These are phyloP conservation scores for Drosophila kikkawai DNA, from an alignment of 1,140 invertebrate species.

Conservation along the genomic window DNA sequence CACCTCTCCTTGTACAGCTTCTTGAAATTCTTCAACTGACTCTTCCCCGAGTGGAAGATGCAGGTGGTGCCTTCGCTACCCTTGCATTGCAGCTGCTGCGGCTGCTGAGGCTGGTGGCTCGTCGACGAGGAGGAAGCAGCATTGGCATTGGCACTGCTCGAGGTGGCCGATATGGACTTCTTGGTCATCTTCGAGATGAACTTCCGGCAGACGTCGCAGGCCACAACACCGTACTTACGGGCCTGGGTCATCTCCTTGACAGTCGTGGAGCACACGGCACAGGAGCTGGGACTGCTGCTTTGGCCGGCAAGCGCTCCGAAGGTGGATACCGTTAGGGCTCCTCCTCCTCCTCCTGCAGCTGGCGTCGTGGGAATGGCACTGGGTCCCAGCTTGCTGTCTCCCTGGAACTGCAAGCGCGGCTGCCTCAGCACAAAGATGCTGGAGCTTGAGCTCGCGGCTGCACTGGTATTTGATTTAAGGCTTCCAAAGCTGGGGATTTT, in stretches of 20 bases:
- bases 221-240: constrained; percentile 93
- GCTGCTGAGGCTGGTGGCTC: constrained; percentile 62
- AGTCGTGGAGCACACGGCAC: constrained; percentile 91
- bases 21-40: constrained; percentile 90
- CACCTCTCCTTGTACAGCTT: constrained; percentile 90
- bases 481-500: constrained; percentile 57
- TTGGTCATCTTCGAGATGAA: constrained; percentile 91
- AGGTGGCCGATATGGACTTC: constrained; percentile 44
- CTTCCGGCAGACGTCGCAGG: constrained; percentile 93
- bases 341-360: neutral
- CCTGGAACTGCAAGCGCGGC: constrained; percentile 78
- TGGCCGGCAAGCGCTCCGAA: constrained; percentile 56
- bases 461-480: constrained; percentile 53
- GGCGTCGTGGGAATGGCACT: constrained; percentile 48
- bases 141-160: constrained; percentile 21
- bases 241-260: constrained; percentile 91
- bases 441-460: constrained; percentile 14
- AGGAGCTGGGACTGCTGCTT: constrained; percentile 24
- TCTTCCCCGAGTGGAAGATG: constrained; percentile 89
- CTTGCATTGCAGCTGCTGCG: constrained; percentile 87
- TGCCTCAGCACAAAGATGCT: constrained; percentile 66
- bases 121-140: constrained; percentile 2
- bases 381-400: constrained; percentile 55
- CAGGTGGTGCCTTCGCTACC: constrained; percentile 89
- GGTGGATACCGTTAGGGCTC: constrained; percentile 23